A percentile compares a stretch with the other conserved stretches of the same genome.
Conservation (phyloP, 2,797 vertebrate species). For the Helostoma temminkii region DNA sequence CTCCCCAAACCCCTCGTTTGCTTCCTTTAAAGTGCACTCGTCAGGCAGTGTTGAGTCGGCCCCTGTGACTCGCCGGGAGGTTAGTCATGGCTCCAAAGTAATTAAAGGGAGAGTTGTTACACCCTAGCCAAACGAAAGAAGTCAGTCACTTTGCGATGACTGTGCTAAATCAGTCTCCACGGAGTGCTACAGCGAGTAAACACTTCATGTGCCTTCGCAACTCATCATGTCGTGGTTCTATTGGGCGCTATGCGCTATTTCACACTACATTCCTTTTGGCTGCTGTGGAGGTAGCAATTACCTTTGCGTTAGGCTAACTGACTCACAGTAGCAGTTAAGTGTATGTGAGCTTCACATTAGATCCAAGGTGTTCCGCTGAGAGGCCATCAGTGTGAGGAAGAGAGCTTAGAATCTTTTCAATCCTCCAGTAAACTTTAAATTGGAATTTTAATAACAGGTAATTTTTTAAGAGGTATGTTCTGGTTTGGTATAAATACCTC, state of each 20-base stretch:
- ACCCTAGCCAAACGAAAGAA: constrained; percentile 84
- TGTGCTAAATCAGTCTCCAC: constrained; percentile 85
- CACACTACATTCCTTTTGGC: constrained; percentile 80
- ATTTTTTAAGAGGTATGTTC: constrained; percentile 16
- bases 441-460: constrained; percentile 48
- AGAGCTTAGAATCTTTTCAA: constrained; percentile 59
- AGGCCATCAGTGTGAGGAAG: constrained; percentile 53
- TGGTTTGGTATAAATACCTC: constrained; percentile 8
- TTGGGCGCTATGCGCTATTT: constrained; percentile 82
- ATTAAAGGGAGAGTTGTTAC: constrained; percentile 86
- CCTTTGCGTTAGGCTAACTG: constrained; percentile 81
- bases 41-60: constrained; percentile 77
- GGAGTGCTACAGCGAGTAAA: constrained; percentile 81
- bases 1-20: constrained; percentile 78
- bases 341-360: constrained; percentile 76
- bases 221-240: constrained; percentile 83
- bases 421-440: constrained; percentile 62
- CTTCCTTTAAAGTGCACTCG: constrained; percentile 78
- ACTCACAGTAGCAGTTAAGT: constrained; percentile 81
- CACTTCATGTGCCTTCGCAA: constrained; percentile 82
- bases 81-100: constrained; percentile 85
- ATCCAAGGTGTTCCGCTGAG: constrained; percentile 70
- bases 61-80: constrained; percentile 77
- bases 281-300: constrained; percentile 82
- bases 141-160: constrained; percentile 84